phyloP scores from a whole-genome alignment of 2,888 invertebrate genomes.

The Dasysyrphus albostriatus region DNA sequence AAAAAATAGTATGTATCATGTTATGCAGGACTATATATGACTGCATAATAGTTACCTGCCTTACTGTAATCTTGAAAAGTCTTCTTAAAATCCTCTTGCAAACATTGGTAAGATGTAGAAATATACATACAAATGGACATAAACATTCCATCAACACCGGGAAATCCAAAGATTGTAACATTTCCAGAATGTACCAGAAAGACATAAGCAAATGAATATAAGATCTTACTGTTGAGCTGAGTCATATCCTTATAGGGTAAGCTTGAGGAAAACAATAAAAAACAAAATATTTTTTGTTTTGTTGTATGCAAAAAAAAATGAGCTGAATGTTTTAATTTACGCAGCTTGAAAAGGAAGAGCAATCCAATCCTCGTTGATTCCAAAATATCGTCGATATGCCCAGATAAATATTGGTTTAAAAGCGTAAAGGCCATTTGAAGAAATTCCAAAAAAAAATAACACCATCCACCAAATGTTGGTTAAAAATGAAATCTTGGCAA shows the following conservation, averaged over 20 bases:
- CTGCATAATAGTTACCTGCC: background rate
- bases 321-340: background rate
- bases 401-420: conserved; percentile 7
- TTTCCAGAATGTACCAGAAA: conserved; percentile 16
- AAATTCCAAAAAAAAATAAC: background rate
- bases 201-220: conserved; percentile 13
- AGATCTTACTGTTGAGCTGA: background rate
- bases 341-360: conserved; percentile 33
- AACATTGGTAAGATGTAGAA: conserved; percentile 4
- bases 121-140: conserved; percentile 20
- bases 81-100: conserved; percentile 19
- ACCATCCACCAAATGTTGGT: conserved; percentile 19
- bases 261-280: background rate
- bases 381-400: conserved; percentile 1
- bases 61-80: background rate
- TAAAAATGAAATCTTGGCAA: background rate
- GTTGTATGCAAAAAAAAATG: too few species aligned
- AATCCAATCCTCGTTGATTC: conserved; percentile 1
- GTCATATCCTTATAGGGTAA: conserved; percentile 46
- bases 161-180: conserved; percentile 28
- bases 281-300: background rate
- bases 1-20: too few species aligned
- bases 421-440: background rate
- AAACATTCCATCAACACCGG: conserved; percentile 21
- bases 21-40: too few species aligned